Evolutionary conservation across 1,140 invertebrate species (phyloP).

Genomic region (Drosophila pseudoobscura): DNA sequence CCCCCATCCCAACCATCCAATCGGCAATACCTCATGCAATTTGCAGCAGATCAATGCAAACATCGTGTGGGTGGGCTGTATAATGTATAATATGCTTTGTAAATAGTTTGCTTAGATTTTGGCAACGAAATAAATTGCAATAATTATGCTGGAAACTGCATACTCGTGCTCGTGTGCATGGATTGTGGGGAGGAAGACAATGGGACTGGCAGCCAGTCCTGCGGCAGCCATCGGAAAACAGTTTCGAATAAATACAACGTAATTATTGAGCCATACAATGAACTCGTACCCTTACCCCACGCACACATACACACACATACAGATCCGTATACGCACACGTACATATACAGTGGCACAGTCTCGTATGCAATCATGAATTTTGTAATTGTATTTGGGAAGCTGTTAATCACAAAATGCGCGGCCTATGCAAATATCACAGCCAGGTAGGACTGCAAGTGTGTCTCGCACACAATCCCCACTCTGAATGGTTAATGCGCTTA

Average conservation of each 20-base stretch:
- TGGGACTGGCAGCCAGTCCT: slow-evolving; percentile 23
- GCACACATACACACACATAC: slow-evolving; percentile 10
- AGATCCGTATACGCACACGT: background rate
- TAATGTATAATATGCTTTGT: slow-evolving; percentile 7
- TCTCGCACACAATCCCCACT: slow-evolving; percentile 6
- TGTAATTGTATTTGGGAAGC: slow-evolving; percentile 68
- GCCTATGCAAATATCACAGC: slow-evolving; percentile 67
- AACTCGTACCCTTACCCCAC: slow-evolving; percentile 22
- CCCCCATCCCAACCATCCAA: slow-evolving; percentile 19
- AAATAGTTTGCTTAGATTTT: slow-evolving; percentile 69
- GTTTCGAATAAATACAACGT: slow-evolving; percentile 75
- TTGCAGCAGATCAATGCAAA: slow-evolving; percentile 66
- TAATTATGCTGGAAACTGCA: slow-evolving; percentile 61
- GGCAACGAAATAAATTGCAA: slow-evolving; percentile 75
- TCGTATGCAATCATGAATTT: slow-evolving; percentile 32
- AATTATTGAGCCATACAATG: slow-evolving; percentile 74
- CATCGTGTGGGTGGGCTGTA: slow-evolving; percentile 12
- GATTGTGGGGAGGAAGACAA: slow-evolving; percentile 2
- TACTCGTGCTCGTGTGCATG: background rate
- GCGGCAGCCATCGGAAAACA: slow-evolving; percentile 59
- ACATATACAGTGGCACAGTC: background rate
- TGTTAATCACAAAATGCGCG: slow-evolving; percentile 76
- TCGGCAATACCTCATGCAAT: slow-evolving; percentile 60
- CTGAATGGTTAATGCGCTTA: slow-evolving; percentile 31
- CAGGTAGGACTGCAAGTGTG: slow-evolving; percentile 42